These are phyloP conservation scores for Mormyrus hasselquistii DNA, from an alignment of 2,797 vertebrate species.

Conservation along the genomic window DNA sequence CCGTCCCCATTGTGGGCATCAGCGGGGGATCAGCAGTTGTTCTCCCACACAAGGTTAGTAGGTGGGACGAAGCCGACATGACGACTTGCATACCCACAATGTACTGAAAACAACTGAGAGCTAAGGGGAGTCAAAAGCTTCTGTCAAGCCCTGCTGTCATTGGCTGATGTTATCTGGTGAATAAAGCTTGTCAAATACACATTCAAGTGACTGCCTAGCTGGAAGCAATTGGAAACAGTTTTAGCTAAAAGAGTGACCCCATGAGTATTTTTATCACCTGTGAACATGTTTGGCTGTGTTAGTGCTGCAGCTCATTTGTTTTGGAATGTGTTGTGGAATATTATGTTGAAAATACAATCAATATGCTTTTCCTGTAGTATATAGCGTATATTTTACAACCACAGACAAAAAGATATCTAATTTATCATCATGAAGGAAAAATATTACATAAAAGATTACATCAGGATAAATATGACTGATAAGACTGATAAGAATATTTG, in stretches of 20 bases:
- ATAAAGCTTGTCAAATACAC: conserved; percentile 6
- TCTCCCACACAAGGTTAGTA: conserved; percentile 86
- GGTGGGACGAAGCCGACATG: not conserved
- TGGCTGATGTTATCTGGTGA: conserved; percentile 5
- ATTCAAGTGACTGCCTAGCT: not conserved
- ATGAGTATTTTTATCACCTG: not conserved
- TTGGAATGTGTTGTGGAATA: not conserved
- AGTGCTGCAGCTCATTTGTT: not conserved
- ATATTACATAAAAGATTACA: not conserved
- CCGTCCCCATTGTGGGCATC: conserved; percentile 88
- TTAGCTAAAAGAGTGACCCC: not conserved
- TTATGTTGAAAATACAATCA: not conserved
- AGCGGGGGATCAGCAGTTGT: conserved; percentile 89
- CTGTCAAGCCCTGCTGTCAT: conserved; percentile 1
- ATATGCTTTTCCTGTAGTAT: not conserved
- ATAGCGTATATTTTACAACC: not conserved
- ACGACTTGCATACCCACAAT: not conserved
- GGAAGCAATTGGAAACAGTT: not conserved
- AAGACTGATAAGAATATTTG: not conserved
- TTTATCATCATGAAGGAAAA: not conserved
- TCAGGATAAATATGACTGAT: not conserved
- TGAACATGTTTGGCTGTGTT: not conserved
- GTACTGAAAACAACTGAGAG: not conserved
- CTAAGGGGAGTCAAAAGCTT: not conserved
- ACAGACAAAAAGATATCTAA: not conserved